Evolutionary conservation across 1,140 invertebrate genomes (phyloP).

Genomic region (Choristoneura fumiferana): DNA sequence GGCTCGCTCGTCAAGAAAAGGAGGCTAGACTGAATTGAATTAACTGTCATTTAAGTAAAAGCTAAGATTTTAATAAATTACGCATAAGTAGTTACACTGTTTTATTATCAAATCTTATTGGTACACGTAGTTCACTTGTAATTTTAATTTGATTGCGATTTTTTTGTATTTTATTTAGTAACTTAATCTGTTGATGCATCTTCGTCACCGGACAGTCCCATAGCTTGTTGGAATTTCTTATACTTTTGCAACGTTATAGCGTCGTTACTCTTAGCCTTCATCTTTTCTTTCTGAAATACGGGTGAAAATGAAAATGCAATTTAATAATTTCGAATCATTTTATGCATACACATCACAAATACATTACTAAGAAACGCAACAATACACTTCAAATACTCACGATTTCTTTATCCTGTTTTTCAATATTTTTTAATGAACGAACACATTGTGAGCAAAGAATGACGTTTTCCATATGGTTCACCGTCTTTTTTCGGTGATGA

Average conservation of each 20-base stretch:
- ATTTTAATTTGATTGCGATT: constrained; percentile 39
- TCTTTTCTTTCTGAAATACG: constrained; percentile 59
- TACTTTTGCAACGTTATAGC: constrained; percentile 47
- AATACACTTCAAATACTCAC: constrained; percentile 36
- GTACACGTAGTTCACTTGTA: constrained; percentile 28
- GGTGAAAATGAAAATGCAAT: constrained; percentile 20
- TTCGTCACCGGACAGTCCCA: constrained; percentile 62
- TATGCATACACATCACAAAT: neutral
- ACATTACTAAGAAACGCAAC: neutral
- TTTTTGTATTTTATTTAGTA: constrained; percentile 11
- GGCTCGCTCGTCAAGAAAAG: constrained; percentile 86
- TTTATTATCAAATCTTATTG: constrained; percentile 30
- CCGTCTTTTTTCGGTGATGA: constrained; percentile 64
- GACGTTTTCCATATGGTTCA: constrained; percentile 68
- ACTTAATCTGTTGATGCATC: constrained; percentile 62
- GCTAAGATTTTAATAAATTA: constrained; percentile 25
- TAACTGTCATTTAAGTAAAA: neutral
- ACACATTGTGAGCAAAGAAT: constrained; percentile 64
- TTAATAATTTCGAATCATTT: neutral
- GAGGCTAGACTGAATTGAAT: constrained; percentile 77
- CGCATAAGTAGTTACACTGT: constrained; percentile 22
- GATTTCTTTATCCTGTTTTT: constrained; percentile 68
- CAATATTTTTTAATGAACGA: constrained; percentile 56
- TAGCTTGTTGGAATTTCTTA: constrained; percentile 62
- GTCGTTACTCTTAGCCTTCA: constrained; percentile 53